These are phyloP conservation scores for Pogonognathellus flavescens DNA, from an alignment of 1,140 invertebrate genomes.

Conservation along the genomic window DNA sequence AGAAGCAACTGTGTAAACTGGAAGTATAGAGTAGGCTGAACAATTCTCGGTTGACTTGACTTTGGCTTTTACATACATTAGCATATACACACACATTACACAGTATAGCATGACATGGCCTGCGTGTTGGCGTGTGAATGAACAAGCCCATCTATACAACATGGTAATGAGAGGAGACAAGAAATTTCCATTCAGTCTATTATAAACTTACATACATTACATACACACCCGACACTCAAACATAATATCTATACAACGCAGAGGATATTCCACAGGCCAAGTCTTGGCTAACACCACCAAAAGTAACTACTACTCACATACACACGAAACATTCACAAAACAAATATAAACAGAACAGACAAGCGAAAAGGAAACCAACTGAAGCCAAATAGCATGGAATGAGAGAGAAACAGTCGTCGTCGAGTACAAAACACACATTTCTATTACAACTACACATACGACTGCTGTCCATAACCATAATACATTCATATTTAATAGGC, in stretches of 20 bases:
- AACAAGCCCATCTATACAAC: constrained; percentile 52
- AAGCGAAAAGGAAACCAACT: not conserved
- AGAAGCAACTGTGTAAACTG: not conserved
- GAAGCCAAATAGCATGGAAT: constrained; percentile 17
- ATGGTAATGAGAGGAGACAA: constrained; percentile 57
- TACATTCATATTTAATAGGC: constrained; percentile 45
- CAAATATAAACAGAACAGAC: constrained; percentile 51
- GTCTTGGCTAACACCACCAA: constrained; percentile 13
- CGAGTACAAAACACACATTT: constrained; percentile 34
- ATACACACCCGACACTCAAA: not conserved
- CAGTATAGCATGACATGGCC: constrained; percentile 22
- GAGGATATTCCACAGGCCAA: not conserved
- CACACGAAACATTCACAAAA: constrained; percentile 39
- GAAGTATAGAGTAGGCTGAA: not conserved
- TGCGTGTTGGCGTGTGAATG: constrained; percentile 58
- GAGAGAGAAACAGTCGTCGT: not conserved
- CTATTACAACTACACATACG: constrained; percentile 33
- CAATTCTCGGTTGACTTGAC: constrained; percentile 41
- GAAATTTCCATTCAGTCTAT: constrained; percentile 54
- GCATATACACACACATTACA: not conserved
- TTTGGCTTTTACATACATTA: constrained; percentile 50
- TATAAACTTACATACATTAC: constrained; percentile 14
- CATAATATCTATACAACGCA: not conserved
- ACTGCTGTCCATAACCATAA: constrained; percentile 36
- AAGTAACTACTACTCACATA: constrained; percentile 37